phyloP scores from a whole-genome alignment of 1,140 invertebrate genomes.

The Drosophila bocki region DNA sequence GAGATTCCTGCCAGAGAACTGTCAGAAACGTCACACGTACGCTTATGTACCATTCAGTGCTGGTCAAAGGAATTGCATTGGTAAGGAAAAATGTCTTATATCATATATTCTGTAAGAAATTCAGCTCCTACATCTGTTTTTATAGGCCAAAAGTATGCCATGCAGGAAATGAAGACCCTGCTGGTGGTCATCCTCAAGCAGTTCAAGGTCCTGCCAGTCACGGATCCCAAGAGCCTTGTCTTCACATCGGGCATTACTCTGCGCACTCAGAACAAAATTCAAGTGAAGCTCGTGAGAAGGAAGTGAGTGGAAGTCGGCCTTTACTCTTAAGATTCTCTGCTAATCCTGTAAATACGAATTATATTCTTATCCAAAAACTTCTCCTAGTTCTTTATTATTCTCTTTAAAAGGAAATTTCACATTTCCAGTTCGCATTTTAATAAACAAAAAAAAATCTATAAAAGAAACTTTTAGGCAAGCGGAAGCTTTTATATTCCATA shows the following conservation, averaged over 20 bases:
- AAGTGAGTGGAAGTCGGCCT: conserved; percentile 3
- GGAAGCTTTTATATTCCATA: no score
- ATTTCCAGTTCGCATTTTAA: no score
- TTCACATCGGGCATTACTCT: conserved; percentile 69
- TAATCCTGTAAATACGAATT: not conserved
- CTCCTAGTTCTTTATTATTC: not conserved
- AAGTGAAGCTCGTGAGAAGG: conserved; percentile 63
- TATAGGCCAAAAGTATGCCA: conserved; percentile 85
- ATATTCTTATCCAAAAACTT: not conserved
- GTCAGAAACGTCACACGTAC: conserved; percentile 83
- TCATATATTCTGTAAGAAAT: not conserved
- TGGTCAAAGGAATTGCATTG: conserved; percentile 80
- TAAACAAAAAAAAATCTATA: no score
- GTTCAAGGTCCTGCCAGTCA: conserved; percentile 80
- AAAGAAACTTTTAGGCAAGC: no score
- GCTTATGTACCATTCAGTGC: conserved; percentile 88
- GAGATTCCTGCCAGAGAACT: conserved; percentile 89
- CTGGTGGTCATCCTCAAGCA: conserved; percentile 84
- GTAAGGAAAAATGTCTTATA: conserved; percentile 22
- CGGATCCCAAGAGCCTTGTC: conserved; percentile 58
- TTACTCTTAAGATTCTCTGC: not conserved
- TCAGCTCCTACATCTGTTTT: no score
- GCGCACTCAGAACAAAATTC: conserved; percentile 55
- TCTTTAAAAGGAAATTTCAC: no score
- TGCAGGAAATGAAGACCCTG: conserved; percentile 85